Evolutionary conservation across 2,797 vertebrate species (phyloP).

Genomic region (Poliocrania exsul): DNA sequence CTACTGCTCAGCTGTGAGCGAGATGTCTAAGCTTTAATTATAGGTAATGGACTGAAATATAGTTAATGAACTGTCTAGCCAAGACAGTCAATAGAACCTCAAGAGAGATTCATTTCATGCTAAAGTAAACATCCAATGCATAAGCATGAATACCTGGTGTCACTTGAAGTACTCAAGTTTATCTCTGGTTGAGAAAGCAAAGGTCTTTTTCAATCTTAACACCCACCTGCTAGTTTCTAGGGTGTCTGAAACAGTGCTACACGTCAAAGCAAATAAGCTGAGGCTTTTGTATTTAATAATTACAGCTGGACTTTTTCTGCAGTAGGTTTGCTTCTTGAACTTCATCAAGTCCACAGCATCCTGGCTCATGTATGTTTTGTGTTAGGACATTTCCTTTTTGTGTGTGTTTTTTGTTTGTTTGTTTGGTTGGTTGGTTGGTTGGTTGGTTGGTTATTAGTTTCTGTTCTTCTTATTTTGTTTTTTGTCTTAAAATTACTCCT

Average conservation of each 20-base stretch:
- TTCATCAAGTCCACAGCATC: background rate
- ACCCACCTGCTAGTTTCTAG: background rate
- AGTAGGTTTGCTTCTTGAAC: background rate
- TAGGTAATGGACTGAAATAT: conserved; percentile 23
- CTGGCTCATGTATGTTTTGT: background rate
- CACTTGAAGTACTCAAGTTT: background rate
- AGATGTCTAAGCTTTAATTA: conserved; percentile 29
- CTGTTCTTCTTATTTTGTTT: background rate
- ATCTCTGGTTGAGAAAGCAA: background rate
- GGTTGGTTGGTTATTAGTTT: background rate
- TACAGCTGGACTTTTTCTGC: background rate
- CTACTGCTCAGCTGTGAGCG: background rate
- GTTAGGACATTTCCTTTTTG: background rate
- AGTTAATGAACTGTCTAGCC: conserved; percentile 47
- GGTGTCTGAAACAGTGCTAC: background rate
- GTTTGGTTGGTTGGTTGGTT: too few species aligned
- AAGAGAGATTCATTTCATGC: background rate
- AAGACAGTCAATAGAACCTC: background rate
- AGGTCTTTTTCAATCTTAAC: background rate
- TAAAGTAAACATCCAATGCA: background rate
- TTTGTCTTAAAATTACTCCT: background rate
- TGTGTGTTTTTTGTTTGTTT: background rate
- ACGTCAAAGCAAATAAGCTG: background rate
- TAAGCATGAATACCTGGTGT: background rate
- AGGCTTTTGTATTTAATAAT: background rate